Evolutionary conservation across 2,113 vertebrate species (phyloP).

Genomic region (Poicephalus meyeri): DNA sequence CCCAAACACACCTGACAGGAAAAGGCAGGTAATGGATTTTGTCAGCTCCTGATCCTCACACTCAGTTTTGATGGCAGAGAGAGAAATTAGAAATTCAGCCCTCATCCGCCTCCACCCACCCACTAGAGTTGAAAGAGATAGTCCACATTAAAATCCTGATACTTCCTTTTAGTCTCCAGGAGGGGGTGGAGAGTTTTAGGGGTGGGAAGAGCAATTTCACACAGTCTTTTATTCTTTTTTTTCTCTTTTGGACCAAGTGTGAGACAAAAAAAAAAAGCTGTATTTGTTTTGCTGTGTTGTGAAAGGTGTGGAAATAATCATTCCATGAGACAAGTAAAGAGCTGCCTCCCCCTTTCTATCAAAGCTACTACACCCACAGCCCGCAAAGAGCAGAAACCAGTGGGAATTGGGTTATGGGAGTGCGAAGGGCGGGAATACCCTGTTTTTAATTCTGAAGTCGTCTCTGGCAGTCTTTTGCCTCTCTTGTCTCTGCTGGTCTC

Average conservation of each 20-base stretch:
- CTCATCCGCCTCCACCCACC: constrained; percentile 19
- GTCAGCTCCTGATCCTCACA: neutral
- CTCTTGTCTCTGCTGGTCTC: constrained; percentile 75
- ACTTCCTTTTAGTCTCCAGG: constrained; percentile 2
- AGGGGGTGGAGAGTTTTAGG: neutral
- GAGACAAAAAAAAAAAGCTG: neutral
- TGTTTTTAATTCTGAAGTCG: constrained; percentile 65
- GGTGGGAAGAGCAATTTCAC: constrained; percentile 5
- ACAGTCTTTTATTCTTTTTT: neutral
- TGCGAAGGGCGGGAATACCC: neutral
- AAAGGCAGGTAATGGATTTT: constrained; percentile 15
- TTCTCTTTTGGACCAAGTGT: neutral
- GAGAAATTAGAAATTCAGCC: constrained; percentile 45
- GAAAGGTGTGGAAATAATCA: constrained; percentile 1
- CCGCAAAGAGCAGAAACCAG: neutral
- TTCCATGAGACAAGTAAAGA: neutral
- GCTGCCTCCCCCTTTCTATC: neutral
- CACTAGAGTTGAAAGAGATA: constrained; percentile 10
- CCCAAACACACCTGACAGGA: neutral
- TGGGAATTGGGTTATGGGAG: neutral
- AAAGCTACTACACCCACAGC: constrained; percentile 3
- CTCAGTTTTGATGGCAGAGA: neutral
- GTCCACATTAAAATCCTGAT: constrained; percentile 33
- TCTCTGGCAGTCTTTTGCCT: constrained; percentile 60
- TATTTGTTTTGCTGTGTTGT: neutral